A percentile compares a stretch with the other conserved stretches of the same genome.
Evolutionary conservation across 2,113 vertebrate species (phyloP).

Genomic region (Mus musculus): GRCm39 chr11:71373501-71374000

Average conservation of each 20-base stretch:
- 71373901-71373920: not conserved
- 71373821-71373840: not conserved
- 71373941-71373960: constrained; percentile 66
- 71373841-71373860: not conserved
- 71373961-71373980: constrained; percentile 62
- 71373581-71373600: not conserved
- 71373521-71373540: not conserved
- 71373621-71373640: not conserved
- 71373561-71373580: not conserved
- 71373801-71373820: not conserved
- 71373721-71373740: not conserved
- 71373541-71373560: not conserved
- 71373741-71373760: not conserved
- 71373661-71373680: not conserved
- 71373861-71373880: not conserved
- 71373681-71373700: not conserved
- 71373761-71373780: not conserved
- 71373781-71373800: not conserved
- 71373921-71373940: constrained; percentile 5
- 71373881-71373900: not conserved
- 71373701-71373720: not conserved
- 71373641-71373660: not conserved
- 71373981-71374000: constrained; percentile 78
- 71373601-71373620: not conserved
- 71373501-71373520: not conserved